Evolutionary conservation across 2,797 vertebrate genomes (phyloP), one percentile per base, ranked within the genome.

Genomic region (Sebastes oblongus): DNA sequence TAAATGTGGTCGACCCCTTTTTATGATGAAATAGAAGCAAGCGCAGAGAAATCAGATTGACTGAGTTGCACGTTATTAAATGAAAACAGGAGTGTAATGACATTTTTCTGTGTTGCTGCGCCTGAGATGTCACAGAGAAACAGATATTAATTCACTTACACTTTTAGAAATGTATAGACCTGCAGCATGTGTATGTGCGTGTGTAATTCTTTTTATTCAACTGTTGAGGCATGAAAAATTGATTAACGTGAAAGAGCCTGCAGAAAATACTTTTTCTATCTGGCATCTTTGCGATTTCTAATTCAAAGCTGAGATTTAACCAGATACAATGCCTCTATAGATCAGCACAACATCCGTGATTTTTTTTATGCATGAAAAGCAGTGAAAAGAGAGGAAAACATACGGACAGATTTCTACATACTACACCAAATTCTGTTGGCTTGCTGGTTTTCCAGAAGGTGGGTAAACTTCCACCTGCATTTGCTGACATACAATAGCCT

Each of bases 291-390:
- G 7, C 2, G 9, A 75, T 76, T 79, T 72, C 29, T 32, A 60
- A 66, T 87, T 72, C 52, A 62, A 62, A 80, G n/a, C 39, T 29
- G 24, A 64, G 52, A 66, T 65, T 46, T 61, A 65, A 75, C 22
- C n/a, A 69, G 24, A 79, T 70, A 20, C 1, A 66, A 61, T 75
- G 52, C 42, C 13, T 55, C 1, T 16, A 24, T 24, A 54, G 27
- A n/a, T 32, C 8, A 42, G 34, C 0, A 1, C 32, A 12, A 27
- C 18, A 72, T 12, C 30, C 12, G 29, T 75, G 65, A 61, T 70
- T 42, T 10, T 11, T 12, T 66, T 34, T 77, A 64, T 80, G 62
- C 5, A 54, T 14, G n/a, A 66, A 50, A 58, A 39, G 22, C 12
- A 2, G n/a, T 4, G 58, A 60, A 72, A 55, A 54, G 20, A 60